Evolutionary conservation across 2,888 invertebrate species (phyloP), one percentile per base, ranked within the genome.

Genomic region (Mylabris sibirica): DNA sequence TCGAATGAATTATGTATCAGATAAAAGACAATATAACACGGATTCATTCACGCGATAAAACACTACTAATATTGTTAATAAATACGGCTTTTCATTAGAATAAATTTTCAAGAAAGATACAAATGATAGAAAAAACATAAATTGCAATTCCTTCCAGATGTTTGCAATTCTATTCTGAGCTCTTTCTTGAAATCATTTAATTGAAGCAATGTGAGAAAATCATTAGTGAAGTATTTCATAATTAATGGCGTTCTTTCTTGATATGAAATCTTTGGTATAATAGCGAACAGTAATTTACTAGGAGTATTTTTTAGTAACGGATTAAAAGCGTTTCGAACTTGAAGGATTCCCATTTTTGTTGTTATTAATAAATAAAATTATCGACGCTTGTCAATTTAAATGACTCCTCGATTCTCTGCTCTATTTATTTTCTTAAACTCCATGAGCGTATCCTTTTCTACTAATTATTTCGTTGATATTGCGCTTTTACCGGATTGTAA

Each of bases 1-100:
- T 49, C 2, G 49, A 65, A 68, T 68, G 68, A 68, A 68, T 68
- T 65, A 68, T 68, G 65, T 65, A 68, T 65, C 41, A 35, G 59
- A 57, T 41, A 26, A 57, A 30, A 24, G 59, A 57, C 53, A 26
- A 57, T 64, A 57, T 64, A 60, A 53, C 61, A 49, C 63, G 38
- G 57, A 68, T 68, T 60, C 68, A 65, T 65, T 68, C 65, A 65
- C 53, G 65, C 38, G 44, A 57, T 49, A 49, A 20, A 49, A 49
- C 20, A 20, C 20, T 9, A 11, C 20, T 9, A 3, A 20, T 49
- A 49, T 20, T n/a, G 11, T 8, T 49, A 20, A 49, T 49, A 49
- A 49, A 49, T 49, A 20, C 20, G 20, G 5, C 49, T 9, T 20
- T 49, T 49, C 9, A 49, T 49, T 49, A 49, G 8, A 49, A 49